These are phyloP conservation scores for Heteromyza rotundicornis DNA, from an alignment of 2,888 invertebrate genomes.

Conservation along the genomic window DNA sequence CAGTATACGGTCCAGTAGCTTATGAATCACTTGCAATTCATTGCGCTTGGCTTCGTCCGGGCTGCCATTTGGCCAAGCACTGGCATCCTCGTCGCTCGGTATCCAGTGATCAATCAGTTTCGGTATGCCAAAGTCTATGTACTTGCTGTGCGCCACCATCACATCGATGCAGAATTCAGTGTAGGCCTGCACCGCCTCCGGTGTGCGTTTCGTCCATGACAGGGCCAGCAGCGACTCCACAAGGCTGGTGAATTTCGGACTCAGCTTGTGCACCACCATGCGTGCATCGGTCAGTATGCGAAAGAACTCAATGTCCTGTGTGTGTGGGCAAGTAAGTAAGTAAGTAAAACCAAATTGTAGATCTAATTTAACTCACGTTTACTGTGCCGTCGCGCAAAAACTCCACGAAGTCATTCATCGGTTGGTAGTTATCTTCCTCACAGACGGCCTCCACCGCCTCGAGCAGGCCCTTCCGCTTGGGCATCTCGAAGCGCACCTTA, in stretches of 20 bases:
- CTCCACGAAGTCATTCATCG: conserved; percentile 48
- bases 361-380: conserved; percentile 34
- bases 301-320: conserved; percentile 67
- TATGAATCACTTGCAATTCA: conserved; percentile 72
- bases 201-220: conserved; percentile 66
- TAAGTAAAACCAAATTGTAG: conserved; percentile 3
- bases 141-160: conserved; percentile 72
- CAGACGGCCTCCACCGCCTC: conserved; percentile 45
- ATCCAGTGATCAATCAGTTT: conserved; percentile 69
- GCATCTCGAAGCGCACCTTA: conserved; percentile 55
- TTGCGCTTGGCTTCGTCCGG: conserved; percentile 66
- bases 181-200: conserved; percentile 64
- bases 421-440: conserved; percentile 43
- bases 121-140: conserved; percentile 68
- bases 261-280: conserved; percentile 67
- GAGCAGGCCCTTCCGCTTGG: conserved; percentile 47
- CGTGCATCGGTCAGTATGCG: conserved; percentile 66
- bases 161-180: conserved; percentile 72
- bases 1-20: conserved; percentile 60
- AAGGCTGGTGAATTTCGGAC: conserved; percentile 66
- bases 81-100: conserved; percentile 64
- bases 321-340: conserved; percentile 36
- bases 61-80: conserved; percentile 68
- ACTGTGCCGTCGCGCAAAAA: conserved; percentile 46
- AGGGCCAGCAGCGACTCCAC: conserved; percentile 68